phyloP scores from a whole-genome alignment of 2,888 invertebrate species.

The Heteromurus nitidus region DNA sequence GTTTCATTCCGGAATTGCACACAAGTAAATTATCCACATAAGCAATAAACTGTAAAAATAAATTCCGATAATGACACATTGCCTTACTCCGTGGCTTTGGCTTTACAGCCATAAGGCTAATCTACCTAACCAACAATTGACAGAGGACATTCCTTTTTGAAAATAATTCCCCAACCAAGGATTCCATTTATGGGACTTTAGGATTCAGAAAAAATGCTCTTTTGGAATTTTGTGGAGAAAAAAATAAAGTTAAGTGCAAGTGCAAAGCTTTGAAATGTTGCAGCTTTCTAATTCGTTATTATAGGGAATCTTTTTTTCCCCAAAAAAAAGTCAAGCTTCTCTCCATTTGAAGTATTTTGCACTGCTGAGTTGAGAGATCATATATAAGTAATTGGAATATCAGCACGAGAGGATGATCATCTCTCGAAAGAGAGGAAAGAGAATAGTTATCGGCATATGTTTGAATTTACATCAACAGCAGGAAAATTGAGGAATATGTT shows the following conservation, averaged over 20 bases:
- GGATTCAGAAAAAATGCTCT: slow-evolving; percentile 18
- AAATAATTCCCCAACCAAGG: slow-evolving; percentile 39
- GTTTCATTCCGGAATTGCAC: too few species aligned
- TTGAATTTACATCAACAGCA: slow-evolving; percentile 21
- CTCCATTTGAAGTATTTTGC: too few species aligned
- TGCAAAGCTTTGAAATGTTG: neutral
- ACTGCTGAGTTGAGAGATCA: too few species aligned
- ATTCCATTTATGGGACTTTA: slow-evolving; percentile 46
- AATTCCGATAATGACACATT: too few species aligned
- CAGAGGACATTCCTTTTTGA: slow-evolving; percentile 37
- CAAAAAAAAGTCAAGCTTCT: neutral
- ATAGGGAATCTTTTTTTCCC: too few species aligned
- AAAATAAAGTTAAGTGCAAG: slow-evolving; percentile 28
- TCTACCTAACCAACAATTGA: slow-evolving; percentile 47
- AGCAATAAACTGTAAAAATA: too few species aligned
- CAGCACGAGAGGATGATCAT: slow-evolving; percentile 50
- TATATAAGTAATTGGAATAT: slow-evolving; percentile 16
- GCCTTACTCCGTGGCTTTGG: too few species aligned
- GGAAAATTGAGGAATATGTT: neutral
- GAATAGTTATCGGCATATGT: slow-evolving; percentile 49
- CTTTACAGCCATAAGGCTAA: slow-evolving; percentile 46
- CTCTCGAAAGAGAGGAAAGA: slow-evolving; percentile 27
- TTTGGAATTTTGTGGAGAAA: slow-evolving; percentile 6
- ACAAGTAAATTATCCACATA: too few species aligned
- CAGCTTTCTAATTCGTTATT: too few species aligned